These are phyloP conservation scores for Stichodactyla helianthus DNA, from an alignment of 64 coral and sea anemone species.

Conservation along the genomic window DNA sequence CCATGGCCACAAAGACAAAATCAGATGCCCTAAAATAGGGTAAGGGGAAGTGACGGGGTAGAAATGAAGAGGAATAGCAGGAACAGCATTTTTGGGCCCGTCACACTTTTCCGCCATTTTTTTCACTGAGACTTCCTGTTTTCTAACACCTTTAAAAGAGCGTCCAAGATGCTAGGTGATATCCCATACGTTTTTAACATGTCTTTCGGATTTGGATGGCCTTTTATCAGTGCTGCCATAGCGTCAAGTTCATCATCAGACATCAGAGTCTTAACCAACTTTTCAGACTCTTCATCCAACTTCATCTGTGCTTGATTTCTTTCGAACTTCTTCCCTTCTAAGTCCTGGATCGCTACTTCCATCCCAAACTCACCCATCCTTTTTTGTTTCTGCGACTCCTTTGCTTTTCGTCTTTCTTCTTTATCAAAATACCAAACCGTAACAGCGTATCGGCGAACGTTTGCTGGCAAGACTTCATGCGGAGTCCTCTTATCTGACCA, in stretches of 20 bases:
- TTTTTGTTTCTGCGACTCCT: constrained; percentile 37
- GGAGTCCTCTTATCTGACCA: constrained; percentile 90
- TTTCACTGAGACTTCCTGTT: background rate
- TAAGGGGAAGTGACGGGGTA: too few species aligned
- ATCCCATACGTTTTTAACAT: constrained; percentile 21
- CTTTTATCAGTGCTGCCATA: constrained; percentile 32
- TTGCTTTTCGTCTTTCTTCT: constrained; percentile 62
- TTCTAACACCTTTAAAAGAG: constrained; percentile 45
- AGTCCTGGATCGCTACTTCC: constrained; percentile 44
- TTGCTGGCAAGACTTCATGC: constrained; percentile 82
- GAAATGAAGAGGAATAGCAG: too few species aligned
- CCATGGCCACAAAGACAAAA: too few species aligned
- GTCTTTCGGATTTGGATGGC: constrained; percentile 37
- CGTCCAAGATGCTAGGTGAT: constrained; percentile 26
- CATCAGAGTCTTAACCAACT: constrained; percentile 35
- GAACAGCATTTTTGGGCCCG: too few species aligned
- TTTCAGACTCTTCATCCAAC: constrained; percentile 52
- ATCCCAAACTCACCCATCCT: constrained; percentile 24
- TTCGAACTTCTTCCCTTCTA: constrained; percentile 60
- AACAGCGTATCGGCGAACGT: constrained; percentile 70
- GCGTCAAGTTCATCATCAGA: constrained; percentile 52
- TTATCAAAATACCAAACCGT: constrained; percentile 94
- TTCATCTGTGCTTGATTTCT: constrained; percentile 47
- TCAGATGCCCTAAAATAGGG: too few species aligned
- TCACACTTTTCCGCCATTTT: too few species aligned